Evolutionary conservation across 2,888 invertebrate genomes (phyloP).

Genomic region (Lepidocyrtinus sp.): DNA sequence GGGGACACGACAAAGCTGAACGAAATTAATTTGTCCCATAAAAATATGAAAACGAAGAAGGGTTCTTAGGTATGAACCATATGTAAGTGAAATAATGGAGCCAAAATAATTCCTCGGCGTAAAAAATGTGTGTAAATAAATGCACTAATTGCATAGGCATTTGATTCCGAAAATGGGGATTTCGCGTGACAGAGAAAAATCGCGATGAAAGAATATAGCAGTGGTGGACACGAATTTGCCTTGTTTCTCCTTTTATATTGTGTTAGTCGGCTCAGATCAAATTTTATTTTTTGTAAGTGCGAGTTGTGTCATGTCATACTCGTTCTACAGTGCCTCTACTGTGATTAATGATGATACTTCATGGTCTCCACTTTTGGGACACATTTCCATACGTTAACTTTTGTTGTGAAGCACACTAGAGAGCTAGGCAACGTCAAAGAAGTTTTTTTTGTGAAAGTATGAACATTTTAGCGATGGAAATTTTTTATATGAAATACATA

Average conservation of each 20-base stretch:
- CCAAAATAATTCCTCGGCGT: too few species aligned
- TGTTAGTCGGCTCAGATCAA: not conserved
- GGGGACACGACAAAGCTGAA: too few species aligned
- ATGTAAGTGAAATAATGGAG: too few species aligned
- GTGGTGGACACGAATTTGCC: not conserved
- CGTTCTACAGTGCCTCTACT: constrained; percentile 25
- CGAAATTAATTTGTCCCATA: too few species aligned
- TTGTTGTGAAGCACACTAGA: not conserved
- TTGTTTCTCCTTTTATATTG: not conserved
- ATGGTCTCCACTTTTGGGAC: constrained; percentile 9
- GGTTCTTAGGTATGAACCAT: too few species aligned
- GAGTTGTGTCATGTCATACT: constrained; percentile 39
- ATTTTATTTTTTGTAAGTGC: not conserved
- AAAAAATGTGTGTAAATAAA: not conserved
- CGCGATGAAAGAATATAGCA: not conserved
- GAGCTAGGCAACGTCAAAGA: too few species aligned
- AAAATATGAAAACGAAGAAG: too few species aligned
- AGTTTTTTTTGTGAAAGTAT: too few species aligned
- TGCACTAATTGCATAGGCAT: constrained; percentile 2
- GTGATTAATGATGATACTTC: constrained; percentile 59
- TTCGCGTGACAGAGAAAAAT: constrained; percentile 46
- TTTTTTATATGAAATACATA: too few species aligned
- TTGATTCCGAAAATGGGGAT: constrained; percentile 15
- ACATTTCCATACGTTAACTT: not conserved
- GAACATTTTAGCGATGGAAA: too few species aligned